Conservation (phyloP, 2,888 invertebrate species). For the Belgica antarctica region DNA sequence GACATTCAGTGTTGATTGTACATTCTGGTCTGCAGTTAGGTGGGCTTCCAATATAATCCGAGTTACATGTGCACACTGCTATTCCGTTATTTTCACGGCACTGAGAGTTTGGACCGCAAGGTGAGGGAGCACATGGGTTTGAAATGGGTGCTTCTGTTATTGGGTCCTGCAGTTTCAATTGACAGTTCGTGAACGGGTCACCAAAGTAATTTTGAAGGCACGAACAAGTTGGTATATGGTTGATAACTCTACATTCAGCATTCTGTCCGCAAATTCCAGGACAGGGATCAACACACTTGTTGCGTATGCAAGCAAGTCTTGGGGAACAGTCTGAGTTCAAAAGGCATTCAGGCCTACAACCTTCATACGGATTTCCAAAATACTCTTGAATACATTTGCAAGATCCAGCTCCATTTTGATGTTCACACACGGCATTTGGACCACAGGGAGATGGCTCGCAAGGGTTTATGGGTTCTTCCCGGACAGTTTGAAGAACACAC, state of each 20-base stretch:
- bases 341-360: constrained; percentile 83
- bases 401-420: constrained; percentile 74
- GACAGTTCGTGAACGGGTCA: constrained; percentile 67
- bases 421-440: constrained; percentile 73
- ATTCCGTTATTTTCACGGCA: constrained; percentile 69
- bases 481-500: constrained; percentile 64
- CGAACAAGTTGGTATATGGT: constrained; percentile 82
- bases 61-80: constrained; percentile 75
- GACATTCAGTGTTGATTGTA: constrained; percentile 71
- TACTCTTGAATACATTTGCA: constrained; percentile 79
- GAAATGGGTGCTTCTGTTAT: constrained; percentile 23
- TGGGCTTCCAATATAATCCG: constrained; percentile 72
- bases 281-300: constrained; percentile 83
- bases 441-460: constrained; percentile 81
- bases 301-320: constrained; percentile 76
- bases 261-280: constrained; percentile 80
- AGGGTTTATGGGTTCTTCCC: constrained; percentile 62
- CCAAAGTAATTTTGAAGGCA: constrained; percentile 71
- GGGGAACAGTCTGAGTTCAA: constrained; percentile 81
- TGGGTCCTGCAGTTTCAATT: constrained; percentile 48
- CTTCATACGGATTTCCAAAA: constrained; percentile 81
- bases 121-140: constrained; percentile 69
- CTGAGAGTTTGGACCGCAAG: constrained; percentile 78
- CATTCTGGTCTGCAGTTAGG: constrained; percentile 70
- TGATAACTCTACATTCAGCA: constrained; percentile 79